A percentile compares a stretch with the other conserved stretches of the same genome.
These are phyloP conservation scores for Lamprotornis superbus DNA, from an alignment of 2,113 vertebrate genomes.

Conservation along the genomic window DNA sequence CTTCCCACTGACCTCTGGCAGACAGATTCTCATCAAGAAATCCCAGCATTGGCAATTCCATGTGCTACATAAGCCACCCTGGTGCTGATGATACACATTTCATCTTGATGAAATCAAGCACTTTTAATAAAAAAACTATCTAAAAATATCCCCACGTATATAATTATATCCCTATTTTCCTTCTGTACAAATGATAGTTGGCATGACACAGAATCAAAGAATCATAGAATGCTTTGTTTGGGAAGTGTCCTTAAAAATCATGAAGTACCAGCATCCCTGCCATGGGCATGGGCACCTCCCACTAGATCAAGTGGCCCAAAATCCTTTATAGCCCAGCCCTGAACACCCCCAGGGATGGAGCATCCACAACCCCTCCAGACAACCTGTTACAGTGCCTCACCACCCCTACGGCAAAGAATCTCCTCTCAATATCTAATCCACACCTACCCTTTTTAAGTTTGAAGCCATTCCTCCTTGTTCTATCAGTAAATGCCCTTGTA, in stretches of 20 bases:
- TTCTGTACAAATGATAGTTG: neutral
- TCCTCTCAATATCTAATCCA: neutral
- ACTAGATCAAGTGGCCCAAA: neutral
- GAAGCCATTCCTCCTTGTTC: neutral
- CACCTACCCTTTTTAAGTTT: neutral
- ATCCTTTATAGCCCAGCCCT: neutral
- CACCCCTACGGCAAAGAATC: neutral
- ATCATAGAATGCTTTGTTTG: neutral
- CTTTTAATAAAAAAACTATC: neutral
- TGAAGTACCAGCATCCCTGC: neutral
- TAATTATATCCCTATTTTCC: neutral
- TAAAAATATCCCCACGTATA: neutral
- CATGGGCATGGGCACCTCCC: neutral
- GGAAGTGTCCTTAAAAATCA: neutral
- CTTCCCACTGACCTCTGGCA: fast-evolving
- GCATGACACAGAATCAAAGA: neutral
- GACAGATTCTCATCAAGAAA: fast-evolving
- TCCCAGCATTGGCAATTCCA: neutral
- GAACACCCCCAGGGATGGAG: neutral
- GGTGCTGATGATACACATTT: neutral
- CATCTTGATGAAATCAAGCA: neutral
- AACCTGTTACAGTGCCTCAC: neutral
- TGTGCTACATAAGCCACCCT: neutral
- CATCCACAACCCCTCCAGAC: neutral
- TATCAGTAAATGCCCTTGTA: neutral